These are phyloP conservation scores for Nymphalis io DNA, from an alignment of 1,140 invertebrate genomes.

Conservation along the genomic window DNA sequence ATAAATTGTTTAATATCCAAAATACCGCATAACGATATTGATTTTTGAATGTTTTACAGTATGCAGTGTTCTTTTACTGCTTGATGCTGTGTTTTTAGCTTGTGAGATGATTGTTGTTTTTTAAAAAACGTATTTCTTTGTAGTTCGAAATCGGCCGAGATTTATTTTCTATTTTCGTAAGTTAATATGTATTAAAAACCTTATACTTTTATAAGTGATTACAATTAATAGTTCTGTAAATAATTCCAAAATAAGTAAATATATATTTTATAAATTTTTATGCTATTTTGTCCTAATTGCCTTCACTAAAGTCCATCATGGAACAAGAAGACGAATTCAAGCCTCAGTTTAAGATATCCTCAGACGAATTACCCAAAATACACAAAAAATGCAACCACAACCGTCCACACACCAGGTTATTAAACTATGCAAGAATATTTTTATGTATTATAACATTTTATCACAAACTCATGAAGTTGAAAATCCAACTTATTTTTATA, in stretches of 20 bases:
- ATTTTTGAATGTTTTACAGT: slow-evolving; percentile 63
- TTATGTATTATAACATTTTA: slow-evolving; percentile 9
- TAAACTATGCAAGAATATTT: slow-evolving; percentile 33
- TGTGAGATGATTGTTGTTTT: slow-evolving; percentile 40
- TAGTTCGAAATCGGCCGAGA: slow-evolving; percentile 26
- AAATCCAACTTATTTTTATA: not conserved
- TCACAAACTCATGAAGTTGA: not conserved
- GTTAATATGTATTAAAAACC: slow-evolving; percentile 8
- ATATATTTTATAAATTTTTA: not conserved
- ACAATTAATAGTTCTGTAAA: not conserved
- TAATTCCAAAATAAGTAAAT: not conserved
- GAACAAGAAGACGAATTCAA: slow-evolving; percentile 61
- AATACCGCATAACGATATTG: slow-evolving; percentile 71
- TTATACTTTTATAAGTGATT: not conserved
- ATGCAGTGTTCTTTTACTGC: slow-evolving; percentile 54
- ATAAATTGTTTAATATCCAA: slow-evolving; percentile 57
- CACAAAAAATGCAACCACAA: slow-evolving; percentile 71
- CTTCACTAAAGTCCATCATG: slow-evolving; percentile 52
- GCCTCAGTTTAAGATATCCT: slow-evolving; percentile 53
- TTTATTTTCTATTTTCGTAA: slow-evolving; percentile 12
- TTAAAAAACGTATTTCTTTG: slow-evolving; percentile 23
- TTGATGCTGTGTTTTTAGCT: slow-evolving; percentile 45
- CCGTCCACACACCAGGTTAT: slow-evolving; percentile 76
- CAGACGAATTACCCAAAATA: slow-evolving; percentile 71
- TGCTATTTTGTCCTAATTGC: slow-evolving; percentile 33